Percentiles rank a stretch among this genome's conserved stretches.
Conservation (phyloP, 1,140 invertebrate species). For the Zaprionus taronus region DNA sequence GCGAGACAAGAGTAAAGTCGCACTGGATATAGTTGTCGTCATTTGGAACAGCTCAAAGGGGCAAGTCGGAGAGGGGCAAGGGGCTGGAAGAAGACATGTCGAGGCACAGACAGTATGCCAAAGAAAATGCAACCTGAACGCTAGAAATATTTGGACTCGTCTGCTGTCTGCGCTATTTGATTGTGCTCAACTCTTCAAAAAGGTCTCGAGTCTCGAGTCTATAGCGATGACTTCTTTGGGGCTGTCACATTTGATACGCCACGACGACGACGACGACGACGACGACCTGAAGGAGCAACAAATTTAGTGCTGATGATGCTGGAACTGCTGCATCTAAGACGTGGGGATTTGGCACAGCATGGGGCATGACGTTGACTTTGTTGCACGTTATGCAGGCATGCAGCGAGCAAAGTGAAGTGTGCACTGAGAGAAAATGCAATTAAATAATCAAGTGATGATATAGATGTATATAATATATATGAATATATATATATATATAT, state of each 20-base stretch:
- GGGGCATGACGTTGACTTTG: conserved; percentile 46
- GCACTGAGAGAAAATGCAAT: conserved; percentile 35
- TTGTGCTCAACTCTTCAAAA: conserved; percentile 52
- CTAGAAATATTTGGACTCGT: conserved; percentile 69
- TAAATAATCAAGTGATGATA: neutral
- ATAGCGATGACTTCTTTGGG: conserved; percentile 58
- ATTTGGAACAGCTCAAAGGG: conserved; percentile 65
- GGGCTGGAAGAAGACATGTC: conserved; percentile 20
- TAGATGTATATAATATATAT: neutral
- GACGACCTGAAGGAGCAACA: conserved; percentile 32
- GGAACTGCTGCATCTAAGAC: conserved; percentile 51
- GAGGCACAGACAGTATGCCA: conserved; percentile 31
- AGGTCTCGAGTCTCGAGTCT: conserved; percentile 53
- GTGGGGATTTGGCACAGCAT: conserved; percentile 42
- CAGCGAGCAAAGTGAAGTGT: neutral
- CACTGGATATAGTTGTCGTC: conserved; percentile 76
- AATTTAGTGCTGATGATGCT: conserved; percentile 48
- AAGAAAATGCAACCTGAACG: conserved; percentile 64
- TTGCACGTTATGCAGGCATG: conserved; percentile 25
- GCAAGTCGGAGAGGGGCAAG: neutral
- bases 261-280: conserved; percentile 37
- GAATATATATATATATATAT: too few relatives aligned
- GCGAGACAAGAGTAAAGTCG: conserved; percentile 39
- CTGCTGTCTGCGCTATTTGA: conserved; percentile 64
- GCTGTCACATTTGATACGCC: conserved; percentile 77